A percentile compares a stretch with the other conserved stretches of the same genome.
Evolutionary conservation across 2,797 vertebrate genomes (phyloP).

Genomic region (Malurus splendens): DNA sequence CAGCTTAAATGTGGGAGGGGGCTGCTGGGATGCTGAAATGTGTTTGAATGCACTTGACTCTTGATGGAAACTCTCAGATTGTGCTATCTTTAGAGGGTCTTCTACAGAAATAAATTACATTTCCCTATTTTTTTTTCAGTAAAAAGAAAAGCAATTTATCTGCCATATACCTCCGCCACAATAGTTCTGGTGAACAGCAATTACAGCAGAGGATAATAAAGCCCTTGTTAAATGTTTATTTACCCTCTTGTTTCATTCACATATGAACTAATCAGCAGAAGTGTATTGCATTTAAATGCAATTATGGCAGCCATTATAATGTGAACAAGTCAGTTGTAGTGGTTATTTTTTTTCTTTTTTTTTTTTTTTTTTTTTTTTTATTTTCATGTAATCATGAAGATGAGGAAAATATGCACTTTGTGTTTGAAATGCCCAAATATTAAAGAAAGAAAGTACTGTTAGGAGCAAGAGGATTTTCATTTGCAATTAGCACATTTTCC

Average conservation of each 20-base stretch:
- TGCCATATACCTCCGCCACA: background rate
- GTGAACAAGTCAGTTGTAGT: background rate
- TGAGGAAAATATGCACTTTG: background rate
- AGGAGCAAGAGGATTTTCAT: background rate
- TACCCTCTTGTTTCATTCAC: background rate
- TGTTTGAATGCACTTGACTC: background rate
- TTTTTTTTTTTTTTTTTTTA: too few species aligned
- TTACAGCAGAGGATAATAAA: conserved; percentile 9
- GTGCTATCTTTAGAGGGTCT: background rate
- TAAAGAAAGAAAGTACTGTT: background rate
- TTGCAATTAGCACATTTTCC: background rate
- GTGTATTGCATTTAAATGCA: conserved; percentile 21
- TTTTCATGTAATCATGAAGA: background rate
- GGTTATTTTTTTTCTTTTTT: background rate
- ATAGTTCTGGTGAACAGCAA: conserved; percentile 7
- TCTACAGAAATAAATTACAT: background rate
- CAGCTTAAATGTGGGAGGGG: conserved; percentile 62
- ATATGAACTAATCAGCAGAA: conserved; percentile 15
- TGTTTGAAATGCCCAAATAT: background rate
- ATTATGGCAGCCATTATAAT: background rate
- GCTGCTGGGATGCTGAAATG: conserved; percentile 44
- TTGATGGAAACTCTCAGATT: background rate
- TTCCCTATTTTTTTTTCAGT: background rate
- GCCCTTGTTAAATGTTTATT: background rate
- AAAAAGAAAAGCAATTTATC: background rate